These are phyloP conservation scores for Hippocampus abdominalis DNA, from an alignment of 2,113 vertebrate species.

Conservation along the genomic window DNA sequence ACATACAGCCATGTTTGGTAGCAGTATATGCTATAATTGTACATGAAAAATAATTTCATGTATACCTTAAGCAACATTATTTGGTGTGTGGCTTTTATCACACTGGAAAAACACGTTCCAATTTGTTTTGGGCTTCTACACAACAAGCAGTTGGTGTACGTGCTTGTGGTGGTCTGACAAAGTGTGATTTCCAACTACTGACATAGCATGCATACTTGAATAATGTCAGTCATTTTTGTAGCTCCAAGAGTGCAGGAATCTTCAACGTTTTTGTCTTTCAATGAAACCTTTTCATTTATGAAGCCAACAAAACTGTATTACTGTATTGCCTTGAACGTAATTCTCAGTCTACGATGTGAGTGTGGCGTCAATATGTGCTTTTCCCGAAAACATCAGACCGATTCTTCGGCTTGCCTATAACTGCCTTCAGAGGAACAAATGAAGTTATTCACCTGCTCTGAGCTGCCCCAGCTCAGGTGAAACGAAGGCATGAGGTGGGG, in stretches of 20 bases:
- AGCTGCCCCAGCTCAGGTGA: constrained; percentile 28
- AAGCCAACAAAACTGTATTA: neutral
- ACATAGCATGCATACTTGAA: neutral
- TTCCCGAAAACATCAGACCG: constrained; percentile 27
- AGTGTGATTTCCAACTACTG: neutral
- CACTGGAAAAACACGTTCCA: too few species aligned
- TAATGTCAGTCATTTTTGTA: neutral
- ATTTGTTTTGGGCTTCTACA: too few species aligned
- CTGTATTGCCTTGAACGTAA: neutral
- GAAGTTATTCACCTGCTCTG: constrained; percentile 39
- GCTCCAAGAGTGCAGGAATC: neutral
- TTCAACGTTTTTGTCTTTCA: neutral
- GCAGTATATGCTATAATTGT: too few species aligned
- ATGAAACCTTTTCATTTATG: neutral
- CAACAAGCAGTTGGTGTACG: too few species aligned
- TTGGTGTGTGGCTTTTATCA: too few species aligned
- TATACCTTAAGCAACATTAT: too few species aligned
- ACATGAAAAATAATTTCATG: too few species aligned
- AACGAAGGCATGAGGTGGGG: constrained; percentile 39
- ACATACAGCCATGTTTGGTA: too few species aligned
- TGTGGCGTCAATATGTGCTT: neutral
- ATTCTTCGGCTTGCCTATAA: constrained; percentile 42
- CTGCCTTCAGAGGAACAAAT: constrained; percentile 37
- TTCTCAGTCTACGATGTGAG: neutral
- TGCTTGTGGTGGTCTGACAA: neutral